phyloP scores from a whole-genome alignment of 2,113 vertebrate genomes.

The Cyprinodon brontotheroides region DNA sequence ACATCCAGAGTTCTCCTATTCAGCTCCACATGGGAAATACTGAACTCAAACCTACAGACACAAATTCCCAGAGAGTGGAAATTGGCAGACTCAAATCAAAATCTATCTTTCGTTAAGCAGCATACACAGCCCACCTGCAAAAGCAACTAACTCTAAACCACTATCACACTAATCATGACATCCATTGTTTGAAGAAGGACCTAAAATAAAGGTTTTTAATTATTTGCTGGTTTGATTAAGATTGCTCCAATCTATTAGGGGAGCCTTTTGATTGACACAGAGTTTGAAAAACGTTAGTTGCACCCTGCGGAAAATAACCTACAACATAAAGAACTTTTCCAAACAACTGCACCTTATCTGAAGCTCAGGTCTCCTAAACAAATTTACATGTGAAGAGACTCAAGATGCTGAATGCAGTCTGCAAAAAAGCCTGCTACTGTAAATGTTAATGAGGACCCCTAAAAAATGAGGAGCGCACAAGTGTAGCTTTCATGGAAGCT shows the following conservation, averaged over 20 bases:
- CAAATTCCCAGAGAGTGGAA: neutral
- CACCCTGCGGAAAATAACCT: no score
- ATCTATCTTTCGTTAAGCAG: neutral
- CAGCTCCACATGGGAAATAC: conserved; percentile 89
- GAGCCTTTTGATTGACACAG: no score
- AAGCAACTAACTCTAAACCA: neutral
- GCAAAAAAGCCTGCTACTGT: no score
- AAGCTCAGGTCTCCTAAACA: no score
- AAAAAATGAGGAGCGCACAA: no score
- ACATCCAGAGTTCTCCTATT: conserved; percentile 92
- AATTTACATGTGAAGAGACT: no score
- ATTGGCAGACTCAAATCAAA: neutral
- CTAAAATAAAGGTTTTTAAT: neutral
- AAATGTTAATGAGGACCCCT: no score
- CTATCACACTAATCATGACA: neutral
- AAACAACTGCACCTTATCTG: no score
- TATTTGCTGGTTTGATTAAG: neutral
- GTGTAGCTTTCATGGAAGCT: no score
- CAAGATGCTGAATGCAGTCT: no score
- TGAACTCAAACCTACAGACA: conserved; percentile 90
- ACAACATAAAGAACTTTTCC: no score
- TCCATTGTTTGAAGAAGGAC: neutral
- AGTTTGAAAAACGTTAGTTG: no score
- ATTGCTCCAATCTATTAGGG: neutral
- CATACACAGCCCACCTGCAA: neutral